Evolutionary conservation across 2,797 vertebrate genomes (phyloP).

Genomic region (Rachycentron canadum): DNA sequence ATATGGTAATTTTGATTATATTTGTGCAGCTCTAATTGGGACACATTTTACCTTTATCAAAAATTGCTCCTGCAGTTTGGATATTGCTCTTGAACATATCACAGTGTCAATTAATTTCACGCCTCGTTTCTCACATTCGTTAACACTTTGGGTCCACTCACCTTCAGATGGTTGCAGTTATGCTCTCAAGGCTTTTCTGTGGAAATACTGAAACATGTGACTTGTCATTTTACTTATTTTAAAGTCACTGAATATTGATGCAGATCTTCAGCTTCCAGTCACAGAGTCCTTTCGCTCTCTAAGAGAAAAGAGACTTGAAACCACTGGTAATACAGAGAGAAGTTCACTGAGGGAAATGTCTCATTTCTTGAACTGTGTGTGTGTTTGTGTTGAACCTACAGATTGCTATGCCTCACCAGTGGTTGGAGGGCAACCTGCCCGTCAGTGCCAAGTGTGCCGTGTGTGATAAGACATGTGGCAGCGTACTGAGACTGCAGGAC

Average conservation of each 20-base stretch:
- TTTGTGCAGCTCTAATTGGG: too few relatives aligned
- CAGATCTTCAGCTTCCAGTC: background rate
- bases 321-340: background rate
- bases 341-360: background rate
- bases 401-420: slow-evolving; percentile 99
- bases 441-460: slow-evolving; percentile 98
- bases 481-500: slow-evolving; percentile 96
- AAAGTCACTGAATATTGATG: background rate
- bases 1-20: too few relatives aligned
- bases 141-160: too few relatives aligned
- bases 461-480: slow-evolving; percentile 98
- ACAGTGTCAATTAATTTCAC: too few relatives aligned
- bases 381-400: slow-evolving; percentile 67
- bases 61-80: too few relatives aligned
- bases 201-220: background rate
- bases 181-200: background rate
- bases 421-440: slow-evolving; percentile 97
- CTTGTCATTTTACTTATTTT: background rate
- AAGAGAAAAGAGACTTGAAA: background rate
- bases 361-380: background rate
- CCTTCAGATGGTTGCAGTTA: background rate
- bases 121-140: too few relatives aligned
- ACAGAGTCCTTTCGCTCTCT: background rate
- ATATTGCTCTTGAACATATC: too few relatives aligned
- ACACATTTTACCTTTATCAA: too few relatives aligned